Percentiles rank a stretch among this genome's conserved stretches.
These are phyloP conservation scores for Athalia cordata DNA, from an alignment of 2,888 invertebrate species.

Conservation along the genomic window DNA sequence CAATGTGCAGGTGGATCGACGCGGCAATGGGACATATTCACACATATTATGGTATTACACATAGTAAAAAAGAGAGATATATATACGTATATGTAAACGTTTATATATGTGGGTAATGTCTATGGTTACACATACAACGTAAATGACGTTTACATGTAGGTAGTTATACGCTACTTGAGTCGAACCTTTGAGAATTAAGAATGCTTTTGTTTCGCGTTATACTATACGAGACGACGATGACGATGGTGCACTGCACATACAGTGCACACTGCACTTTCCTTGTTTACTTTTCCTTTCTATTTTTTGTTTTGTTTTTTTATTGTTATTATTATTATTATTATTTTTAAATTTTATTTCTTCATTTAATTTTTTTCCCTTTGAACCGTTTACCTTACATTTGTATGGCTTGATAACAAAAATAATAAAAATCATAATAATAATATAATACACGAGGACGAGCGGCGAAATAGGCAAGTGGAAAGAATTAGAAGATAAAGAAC, in stretches of 20 bases:
- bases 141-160: constrained; percentile 12
- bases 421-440: too few relatives aligned
- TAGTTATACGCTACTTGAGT: constrained; percentile 41
- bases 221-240: neutral
- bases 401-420: too few relatives aligned
- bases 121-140: neutral
- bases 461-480: too few relatives aligned
- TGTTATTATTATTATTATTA: too few relatives aligned
- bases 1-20: neutral
- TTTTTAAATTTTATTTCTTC: too few relatives aligned
- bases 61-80: neutral
- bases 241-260: neutral
- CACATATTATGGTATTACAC: too few relatives aligned
- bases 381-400: too few relatives aligned
- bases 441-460: too few relatives aligned
- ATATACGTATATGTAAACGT: neutral
- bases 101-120: neutral
- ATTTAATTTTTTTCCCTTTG: too few relatives aligned
- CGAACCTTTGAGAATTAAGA: constrained; percentile 41
- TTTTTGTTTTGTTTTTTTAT: neutral
- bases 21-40: neutral
- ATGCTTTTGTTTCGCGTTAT: constrained; percentile 39
- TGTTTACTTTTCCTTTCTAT: too few relatives aligned
- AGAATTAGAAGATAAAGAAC: too few relatives aligned
- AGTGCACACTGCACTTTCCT: too few relatives aligned